These are phyloP conservation scores for Sinocyclocheilus anshuiensis DNA, from an alignment of 2,113 vertebrate species.

Conservation along the genomic window DNA sequence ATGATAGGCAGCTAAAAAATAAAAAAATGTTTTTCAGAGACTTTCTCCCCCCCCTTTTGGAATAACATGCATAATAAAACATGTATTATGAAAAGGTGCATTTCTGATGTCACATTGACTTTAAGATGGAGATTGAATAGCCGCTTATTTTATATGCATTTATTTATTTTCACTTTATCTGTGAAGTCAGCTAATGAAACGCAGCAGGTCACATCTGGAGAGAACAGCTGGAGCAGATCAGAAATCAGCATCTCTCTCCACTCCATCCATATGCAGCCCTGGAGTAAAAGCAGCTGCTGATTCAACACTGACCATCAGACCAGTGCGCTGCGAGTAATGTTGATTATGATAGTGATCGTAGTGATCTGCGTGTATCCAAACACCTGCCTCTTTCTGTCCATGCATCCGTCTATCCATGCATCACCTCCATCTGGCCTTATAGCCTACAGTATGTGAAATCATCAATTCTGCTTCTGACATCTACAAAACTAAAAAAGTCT, in stretches of 20 bases:
- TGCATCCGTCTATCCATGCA: background rate
- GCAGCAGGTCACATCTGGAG: slow-evolving; percentile 47
- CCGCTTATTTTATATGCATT: background rate
- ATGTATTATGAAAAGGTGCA: too few relatives aligned
- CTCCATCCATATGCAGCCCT: background rate
- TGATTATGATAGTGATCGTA: background rate
- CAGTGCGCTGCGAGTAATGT: background rate
- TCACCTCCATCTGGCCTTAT: background rate
- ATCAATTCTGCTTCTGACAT: background rate
- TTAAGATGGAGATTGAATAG: too few relatives aligned
- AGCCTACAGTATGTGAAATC: background rate
- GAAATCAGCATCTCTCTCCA: slow-evolving; percentile 46
- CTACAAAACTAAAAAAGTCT: background rate
- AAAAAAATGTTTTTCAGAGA: background rate
- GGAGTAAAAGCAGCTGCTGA: background rate
- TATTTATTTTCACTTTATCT: background rate
- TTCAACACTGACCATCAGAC: background rate
- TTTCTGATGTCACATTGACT: background rate
- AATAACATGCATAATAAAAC: background rate
- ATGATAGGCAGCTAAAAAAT: background rate
- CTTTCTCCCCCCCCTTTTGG: background rate
- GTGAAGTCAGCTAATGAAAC: slow-evolving; percentile 43
- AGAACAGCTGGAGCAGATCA: slow-evolving; percentile 58
- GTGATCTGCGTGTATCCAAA: background rate
- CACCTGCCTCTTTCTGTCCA: background rate